Base-by-base conservation (phyloP, 2,113 vertebrate species). In the Stomatorhinus ivindoensis region DNA sequence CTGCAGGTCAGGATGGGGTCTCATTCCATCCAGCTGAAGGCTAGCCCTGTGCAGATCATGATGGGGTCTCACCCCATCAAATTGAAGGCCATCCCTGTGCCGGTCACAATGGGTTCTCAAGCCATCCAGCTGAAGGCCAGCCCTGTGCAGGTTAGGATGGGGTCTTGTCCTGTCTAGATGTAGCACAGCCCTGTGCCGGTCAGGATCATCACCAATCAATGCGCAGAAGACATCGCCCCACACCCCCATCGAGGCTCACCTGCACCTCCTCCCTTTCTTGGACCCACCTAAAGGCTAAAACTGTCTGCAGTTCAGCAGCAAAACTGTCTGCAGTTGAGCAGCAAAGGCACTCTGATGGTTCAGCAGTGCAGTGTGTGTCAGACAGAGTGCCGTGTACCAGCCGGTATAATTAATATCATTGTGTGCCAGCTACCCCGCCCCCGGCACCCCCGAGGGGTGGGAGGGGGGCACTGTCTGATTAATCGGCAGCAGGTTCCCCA, bases 161-260 rank as follows among this genome's bases (percentile, higher is more conserved):
- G 61, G 61, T 69, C 61, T 69, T 3, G 3, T 1, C 10, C 61
- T 4, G 3, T 31, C 80, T 46, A 88, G 65, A 46, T 90, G 89
- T 84, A 90, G 42, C 53, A 88, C 42, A 90, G 58, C 24, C 55
- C 24, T 17, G 76, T 44, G 31, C 48, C 65, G 39, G 88, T 69
- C 53, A 83, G 50, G 51, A 19, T n/a, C 39, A 46, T 65, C 76
- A 83, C 88, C 83, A 88, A 88, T 90, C 89, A 90, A 15, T 39
- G 80, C 9, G 53, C 7, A 50, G 65, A 69, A 42, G 21, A 85
- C 39, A 83, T 76, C n/a, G 1, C 42, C 27, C 19, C 73, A 27
- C 46, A 35, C 24, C 47, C 27, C 4, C 31, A 24, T 24, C 51
- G 1, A 46, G 47, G 9, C 8, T 83, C 31, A 48, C 8, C 58